A percentile compares a stretch with the other conserved stretches of the same genome.
These are phyloP conservation scores for Epizoanthus illoricatus DNA, from an alignment of 92 coral and sea anemone genomes.

Conservation along the genomic window DNA sequence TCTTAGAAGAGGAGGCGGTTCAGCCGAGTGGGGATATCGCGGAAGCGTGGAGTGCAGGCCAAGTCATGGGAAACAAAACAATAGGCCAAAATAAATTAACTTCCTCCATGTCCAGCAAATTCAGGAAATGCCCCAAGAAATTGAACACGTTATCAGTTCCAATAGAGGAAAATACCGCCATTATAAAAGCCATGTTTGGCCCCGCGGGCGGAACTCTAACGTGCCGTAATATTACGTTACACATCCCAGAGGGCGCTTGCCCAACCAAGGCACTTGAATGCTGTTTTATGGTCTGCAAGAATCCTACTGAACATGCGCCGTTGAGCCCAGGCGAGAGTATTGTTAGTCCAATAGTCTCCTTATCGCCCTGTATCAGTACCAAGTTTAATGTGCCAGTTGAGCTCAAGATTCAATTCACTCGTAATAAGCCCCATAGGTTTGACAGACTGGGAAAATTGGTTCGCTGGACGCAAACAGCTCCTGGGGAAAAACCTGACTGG, in stretches of 20 bases:
- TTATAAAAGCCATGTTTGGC: constrained; percentile 35
- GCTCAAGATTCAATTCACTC: constrained; percentile 10
- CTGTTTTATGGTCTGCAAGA: constrained; percentile 26
- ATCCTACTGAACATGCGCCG: constrained; percentile 17
- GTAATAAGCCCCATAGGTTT: constrained; percentile 27
- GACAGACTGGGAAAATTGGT: constrained; percentile 33
- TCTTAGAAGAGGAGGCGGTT: too few relatives aligned
- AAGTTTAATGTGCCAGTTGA: constrained; percentile 33
- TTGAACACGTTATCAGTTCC: constrained; percentile 22
- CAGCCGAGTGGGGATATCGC: too few relatives aligned
- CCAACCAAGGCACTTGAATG: constrained; percentile 30
- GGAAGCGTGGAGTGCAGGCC: too few relatives aligned
- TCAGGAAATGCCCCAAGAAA: constrained; percentile 18
- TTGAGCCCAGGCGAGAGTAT: constrained; percentile 14
- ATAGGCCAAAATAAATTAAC: neutral
- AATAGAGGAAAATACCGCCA: constrained; percentile 7
- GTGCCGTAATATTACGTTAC: constrained; percentile 9
- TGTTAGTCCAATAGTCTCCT: constrained; percentile 22
- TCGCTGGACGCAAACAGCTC: constrained; percentile 30
- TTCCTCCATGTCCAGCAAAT: constrained; percentile 3
- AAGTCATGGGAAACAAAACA: neutral
- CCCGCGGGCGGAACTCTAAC: constrained; percentile 21
- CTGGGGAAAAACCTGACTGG: constrained; percentile 30
- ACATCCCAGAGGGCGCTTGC: constrained; percentile 29
- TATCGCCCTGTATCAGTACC: neutral